Conservation (phyloP, 2,888 invertebrate genomes). For the Drosophila limbata region DNA sequence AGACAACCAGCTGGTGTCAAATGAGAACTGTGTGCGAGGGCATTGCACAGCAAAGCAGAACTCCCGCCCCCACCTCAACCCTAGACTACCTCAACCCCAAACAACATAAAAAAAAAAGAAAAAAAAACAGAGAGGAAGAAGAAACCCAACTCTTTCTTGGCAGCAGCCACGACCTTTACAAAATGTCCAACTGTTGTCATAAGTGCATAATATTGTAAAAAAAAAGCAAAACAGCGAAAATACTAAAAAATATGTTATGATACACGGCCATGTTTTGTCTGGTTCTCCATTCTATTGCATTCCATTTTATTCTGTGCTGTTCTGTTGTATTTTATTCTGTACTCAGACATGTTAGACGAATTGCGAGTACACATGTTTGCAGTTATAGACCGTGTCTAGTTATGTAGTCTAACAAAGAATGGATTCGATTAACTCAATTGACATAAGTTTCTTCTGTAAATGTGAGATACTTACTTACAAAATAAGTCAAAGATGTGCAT, state of each 20-base stretch:
- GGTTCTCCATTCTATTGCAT: slow-evolving; percentile 14
- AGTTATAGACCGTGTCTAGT: slow-evolving; percentile 26
- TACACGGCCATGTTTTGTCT: slow-evolving; percentile 54
- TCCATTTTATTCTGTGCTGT: too few species aligned
- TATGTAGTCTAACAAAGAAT: slow-evolving; percentile 6
- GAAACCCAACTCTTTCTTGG: slow-evolving; percentile 36
- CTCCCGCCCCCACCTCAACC: neutral
- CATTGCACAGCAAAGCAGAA: slow-evolving; percentile 54
- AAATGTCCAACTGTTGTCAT: slow-evolving; percentile 46
- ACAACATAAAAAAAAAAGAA: neutral
- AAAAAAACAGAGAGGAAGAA: neutral
- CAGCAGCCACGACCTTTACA: slow-evolving; percentile 47
- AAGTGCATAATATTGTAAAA: slow-evolving; percentile 72
- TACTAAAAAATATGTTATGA: slow-evolving; percentile 44
- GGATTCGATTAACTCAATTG: neutral
- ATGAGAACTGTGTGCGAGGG: slow-evolving; percentile 62
- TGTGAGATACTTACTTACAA: neutral
- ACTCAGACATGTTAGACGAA: slow-evolving; percentile 43
- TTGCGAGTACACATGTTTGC: slow-evolving; percentile 49
- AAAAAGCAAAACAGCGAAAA: slow-evolving; percentile 6
- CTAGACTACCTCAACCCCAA: slow-evolving; percentile 7
- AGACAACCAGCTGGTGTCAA: slow-evolving; percentile 66
- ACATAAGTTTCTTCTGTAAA: neutral
- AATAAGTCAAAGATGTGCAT: neutral
- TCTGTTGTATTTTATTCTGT: neutral